Evolutionary conservation across 2,888 invertebrate genomes (phyloP), one percentile per base, ranked within the genome.

Genomic region (Gari tellinella): DNA sequence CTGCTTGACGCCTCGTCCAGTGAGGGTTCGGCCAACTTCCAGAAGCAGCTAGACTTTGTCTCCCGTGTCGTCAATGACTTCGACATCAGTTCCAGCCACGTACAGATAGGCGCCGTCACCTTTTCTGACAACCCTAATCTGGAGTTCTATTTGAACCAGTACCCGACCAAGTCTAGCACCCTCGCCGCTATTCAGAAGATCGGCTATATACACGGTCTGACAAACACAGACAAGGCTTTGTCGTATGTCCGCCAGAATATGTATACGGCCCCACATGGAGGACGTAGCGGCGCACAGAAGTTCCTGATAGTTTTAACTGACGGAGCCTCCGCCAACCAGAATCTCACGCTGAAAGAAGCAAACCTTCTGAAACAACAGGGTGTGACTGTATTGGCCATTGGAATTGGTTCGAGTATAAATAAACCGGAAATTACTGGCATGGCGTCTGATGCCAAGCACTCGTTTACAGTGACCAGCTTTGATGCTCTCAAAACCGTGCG

Each of bases 61-160:
- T 66, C 80, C 2, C 62, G 78, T 7, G 74, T 83, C 12, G 74
- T 72, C 2, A 78, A 74, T 46, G 83, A 82, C 31, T 75, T 84
- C 46, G 46, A 68, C 0, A 73, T 86, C 12, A 84, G 84, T 3
- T 63, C 74, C 0, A 64, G 78, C 26, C 65, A 82, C 60, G 80
- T 82, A 0, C 86, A 86, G 66, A 77, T 86, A 51, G 78, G 84
- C 3, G 56, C 80, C 17, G 57, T 84, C 8, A 85, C 84, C 4
- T 86, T 83, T 49, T 77, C 82, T n/a, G 64, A 75, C n/a, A 52
- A 69, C 1, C 73, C 80, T 14, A 64, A 66, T 10, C 66, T 77
- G 23, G 84, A 83, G 58, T 83, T 86, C 63, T 81, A 80, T 49
- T 62, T 85, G n/a, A 85, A 85, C 60, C 67, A 77, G 15, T 80